Evolutionary conservation across 2,113 vertebrate species (phyloP), one percentile per base, ranked within the genome.

Genomic region (Myrmecobius fasciatus): DNA sequence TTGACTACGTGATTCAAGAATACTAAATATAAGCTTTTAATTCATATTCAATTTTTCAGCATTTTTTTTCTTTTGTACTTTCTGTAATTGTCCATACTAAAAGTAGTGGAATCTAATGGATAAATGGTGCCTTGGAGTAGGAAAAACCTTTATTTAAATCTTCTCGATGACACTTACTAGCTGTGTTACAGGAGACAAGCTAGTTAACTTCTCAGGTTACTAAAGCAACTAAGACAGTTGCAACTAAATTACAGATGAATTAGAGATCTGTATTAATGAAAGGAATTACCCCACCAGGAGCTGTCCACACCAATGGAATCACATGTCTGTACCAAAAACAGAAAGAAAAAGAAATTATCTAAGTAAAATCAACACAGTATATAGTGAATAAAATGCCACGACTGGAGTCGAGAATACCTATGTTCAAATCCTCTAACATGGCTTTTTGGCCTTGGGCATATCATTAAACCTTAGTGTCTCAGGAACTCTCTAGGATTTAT

Each of bases 1-100:
- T 91, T 93, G 89, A 90, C n/a, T 52, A 90, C n/a, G 53, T 48
- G 43, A 92, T 2, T 47, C 43, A 94, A 92, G 56, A 89, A 43
- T 43, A 83, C 36, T 24, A 75, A 75, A n/a, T 36, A 36, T 14
- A 14, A 17, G 67, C 36, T 75, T 75, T n/a, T 75, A 75, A 5
- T 83, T 83, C 20, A 43, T 1, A 83, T 5, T 83, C 17, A 83
- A 43, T 43, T 83, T 83, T 43, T 83, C 67, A 43, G 36, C 28
- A 83, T 43, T 83, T 43, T 67, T 67, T 75, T 83, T 83, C 67
- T 83, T 83, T 83, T 83, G 20, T 36, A 83, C n/a, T 75, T 36
- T 43, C 60, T 36, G 36, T 36, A 43, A 43, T 22, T 75, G 20
- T 22, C 1, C 22, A 2, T 43, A 43, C 17, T 43, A 43, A 7